phyloP scores from a whole-genome alignment of 2,797 vertebrate species.

The Propithecus deckenii region DNA sequence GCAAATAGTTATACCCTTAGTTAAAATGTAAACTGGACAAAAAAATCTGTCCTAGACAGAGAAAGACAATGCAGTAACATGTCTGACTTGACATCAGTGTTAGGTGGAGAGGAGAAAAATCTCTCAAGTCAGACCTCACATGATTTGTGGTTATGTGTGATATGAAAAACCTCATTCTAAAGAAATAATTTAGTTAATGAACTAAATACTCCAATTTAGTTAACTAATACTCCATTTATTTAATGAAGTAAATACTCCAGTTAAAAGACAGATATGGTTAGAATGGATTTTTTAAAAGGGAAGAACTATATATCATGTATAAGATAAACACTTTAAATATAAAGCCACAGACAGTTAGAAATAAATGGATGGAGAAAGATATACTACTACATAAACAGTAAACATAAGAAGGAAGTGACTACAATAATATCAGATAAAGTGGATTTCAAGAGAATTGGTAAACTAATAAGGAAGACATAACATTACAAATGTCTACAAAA shows the following conservation, averaged over 20 bases:
- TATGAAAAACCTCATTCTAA: not conserved
- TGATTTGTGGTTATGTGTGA: not conserved
- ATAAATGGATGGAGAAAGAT: not conserved
- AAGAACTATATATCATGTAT: not conserved
- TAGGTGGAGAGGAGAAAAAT: not conserved
- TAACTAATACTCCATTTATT: not conserved
- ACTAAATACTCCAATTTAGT: not conserved
- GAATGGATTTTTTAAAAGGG: not conserved
- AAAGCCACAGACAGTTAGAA: not conserved
- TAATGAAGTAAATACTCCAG: not conserved
- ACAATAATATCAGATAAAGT: not conserved
- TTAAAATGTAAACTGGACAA: not conserved
- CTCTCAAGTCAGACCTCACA: not conserved
- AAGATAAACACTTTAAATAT: not conserved
- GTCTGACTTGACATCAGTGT: not conserved
- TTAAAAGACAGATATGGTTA: not conserved
- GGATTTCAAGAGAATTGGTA: not conserved
- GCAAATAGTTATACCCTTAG: not conserved
- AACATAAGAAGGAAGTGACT: not conserved
- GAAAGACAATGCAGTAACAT: not conserved
- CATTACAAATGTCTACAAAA: not conserved
- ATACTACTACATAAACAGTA: not conserved
- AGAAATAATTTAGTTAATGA: not conserved
- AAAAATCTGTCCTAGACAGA: not conserved
- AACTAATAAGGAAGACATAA: not conserved